Evolutionary conservation across 2,113 vertebrate species (phyloP).

Genomic region (Peromyscus polionotus): DNA sequence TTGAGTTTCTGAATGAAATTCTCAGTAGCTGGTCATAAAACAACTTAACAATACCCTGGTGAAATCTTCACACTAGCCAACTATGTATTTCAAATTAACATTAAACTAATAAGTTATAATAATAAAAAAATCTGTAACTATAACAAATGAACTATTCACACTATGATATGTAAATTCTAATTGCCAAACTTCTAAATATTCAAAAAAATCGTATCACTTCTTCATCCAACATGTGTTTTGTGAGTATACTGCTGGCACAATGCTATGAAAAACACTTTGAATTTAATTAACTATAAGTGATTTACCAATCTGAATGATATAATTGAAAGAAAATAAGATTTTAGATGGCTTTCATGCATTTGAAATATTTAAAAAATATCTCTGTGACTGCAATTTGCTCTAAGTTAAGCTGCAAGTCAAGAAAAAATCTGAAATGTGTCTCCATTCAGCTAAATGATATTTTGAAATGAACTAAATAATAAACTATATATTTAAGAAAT

Average conservation of each 20-base stretch:
- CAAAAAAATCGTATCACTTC: conserved; percentile 24
- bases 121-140: conserved; percentile 28
- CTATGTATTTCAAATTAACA: not conserved
- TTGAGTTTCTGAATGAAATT: conserved; percentile 48
- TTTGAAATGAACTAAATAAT: conserved; percentile 71
- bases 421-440: conserved; percentile 44
- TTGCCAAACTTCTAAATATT: conserved; percentile 3
- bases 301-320: conserved; percentile 23
- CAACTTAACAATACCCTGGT: not conserved
- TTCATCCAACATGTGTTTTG: not conserved
- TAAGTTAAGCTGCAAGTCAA: conserved; percentile 56
- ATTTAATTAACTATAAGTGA: conserved; percentile 62
- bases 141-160: not conserved
- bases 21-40: conserved; percentile 22
- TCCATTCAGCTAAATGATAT: not conserved
- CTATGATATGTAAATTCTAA: not conserved
- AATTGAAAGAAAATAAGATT: conserved; percentile 32
- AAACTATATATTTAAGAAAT: conserved; percentile 11
- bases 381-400: conserved; percentile 19
- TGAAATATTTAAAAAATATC: conserved; percentile 44
- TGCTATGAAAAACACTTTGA: conserved; percentile 38
- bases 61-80: conserved; percentile 29
- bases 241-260: not conserved
- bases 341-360: conserved; percentile 8
- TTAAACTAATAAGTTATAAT: conserved; percentile 45